Percentiles rank a stretch among this genome's conserved stretches.
These are phyloP conservation scores for Strigops habroptila DNA, from an alignment of 2,113 vertebrate species.

Conservation along the genomic window DNA sequence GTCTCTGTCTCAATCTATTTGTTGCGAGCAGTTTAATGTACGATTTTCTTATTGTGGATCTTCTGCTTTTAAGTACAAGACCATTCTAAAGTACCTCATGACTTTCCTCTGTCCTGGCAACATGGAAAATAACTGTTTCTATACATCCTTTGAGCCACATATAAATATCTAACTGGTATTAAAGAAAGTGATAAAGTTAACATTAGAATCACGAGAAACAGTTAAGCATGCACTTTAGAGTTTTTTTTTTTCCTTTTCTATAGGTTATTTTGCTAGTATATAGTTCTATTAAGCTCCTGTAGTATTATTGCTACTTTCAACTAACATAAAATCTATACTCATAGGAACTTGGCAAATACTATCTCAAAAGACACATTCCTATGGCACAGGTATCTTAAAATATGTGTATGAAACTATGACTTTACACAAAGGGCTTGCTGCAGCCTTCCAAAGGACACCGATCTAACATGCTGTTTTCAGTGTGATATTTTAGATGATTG, in stretches of 20 bases:
- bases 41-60: not conserved
- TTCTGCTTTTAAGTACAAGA: not conserved
- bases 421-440: conserved; percentile 42
- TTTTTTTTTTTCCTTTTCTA: not conserved
- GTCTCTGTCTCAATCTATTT: not conserved
- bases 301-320: conserved; percentile 12
- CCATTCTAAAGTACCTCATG: not conserved
- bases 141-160: not conserved
- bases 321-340: conserved; percentile 64
- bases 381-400: conserved; percentile 31
- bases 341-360: conserved; percentile 20
- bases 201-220: not conserved
- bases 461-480: conserved; percentile 43
- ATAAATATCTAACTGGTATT: not conserved
- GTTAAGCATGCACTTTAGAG: not conserved
- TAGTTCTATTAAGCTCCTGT: conserved; percentile 22
- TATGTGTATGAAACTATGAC: conserved; percentile 38
- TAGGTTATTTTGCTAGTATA: not conserved
- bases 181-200: not conserved
- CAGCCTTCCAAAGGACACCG: conserved; percentile 42
- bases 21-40: not conserved
- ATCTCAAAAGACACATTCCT: conserved; percentile 14
- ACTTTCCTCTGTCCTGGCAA: not conserved
- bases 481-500: conserved; percentile 52
- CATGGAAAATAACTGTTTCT: not conserved